phyloP scores from a whole-genome alignment of 1,140 invertebrate genomes.

The Archegozetes longisetosus region DNA sequence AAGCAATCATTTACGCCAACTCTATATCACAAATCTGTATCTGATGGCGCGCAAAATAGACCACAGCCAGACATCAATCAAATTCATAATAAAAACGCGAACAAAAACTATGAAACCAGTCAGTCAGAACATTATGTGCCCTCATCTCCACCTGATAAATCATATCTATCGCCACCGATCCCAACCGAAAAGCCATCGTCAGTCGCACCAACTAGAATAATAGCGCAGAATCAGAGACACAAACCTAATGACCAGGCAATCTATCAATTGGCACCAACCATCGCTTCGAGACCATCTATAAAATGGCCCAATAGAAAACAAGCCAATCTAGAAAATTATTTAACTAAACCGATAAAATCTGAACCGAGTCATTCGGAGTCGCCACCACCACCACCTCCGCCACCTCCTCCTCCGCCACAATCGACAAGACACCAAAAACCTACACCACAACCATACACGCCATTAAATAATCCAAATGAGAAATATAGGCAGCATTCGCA shows the following conservation, averaged over 20 bases:
- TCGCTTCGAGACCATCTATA: background rate
- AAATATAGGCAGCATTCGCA: too few species aligned
- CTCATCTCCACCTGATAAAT: background rate
- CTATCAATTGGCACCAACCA: too few species aligned
- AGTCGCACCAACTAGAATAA: background rate
- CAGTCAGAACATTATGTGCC: background rate
- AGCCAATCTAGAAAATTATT: background rate
- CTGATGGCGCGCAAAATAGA: background rate
- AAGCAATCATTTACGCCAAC: background rate
- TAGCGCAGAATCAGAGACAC: background rate
- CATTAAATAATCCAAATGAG: too few species aligned
- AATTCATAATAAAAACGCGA: background rate
- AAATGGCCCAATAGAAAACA: background rate
- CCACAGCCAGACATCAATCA: background rate
- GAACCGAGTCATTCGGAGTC: background rate
- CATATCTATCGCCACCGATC: background rate
- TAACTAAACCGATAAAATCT: background rate
- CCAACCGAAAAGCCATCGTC: background rate
- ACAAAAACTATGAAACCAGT: background rate
- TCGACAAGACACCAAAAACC: background rate
- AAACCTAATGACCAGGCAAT: background rate
- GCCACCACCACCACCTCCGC: background rate
- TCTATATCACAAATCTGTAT: background rate
- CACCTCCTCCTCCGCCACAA: too few species aligned
- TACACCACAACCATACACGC: background rate